phyloP scores from a whole-genome alignment of 2,888 invertebrate genomes.

The Drosophila aldrichi region DNA sequence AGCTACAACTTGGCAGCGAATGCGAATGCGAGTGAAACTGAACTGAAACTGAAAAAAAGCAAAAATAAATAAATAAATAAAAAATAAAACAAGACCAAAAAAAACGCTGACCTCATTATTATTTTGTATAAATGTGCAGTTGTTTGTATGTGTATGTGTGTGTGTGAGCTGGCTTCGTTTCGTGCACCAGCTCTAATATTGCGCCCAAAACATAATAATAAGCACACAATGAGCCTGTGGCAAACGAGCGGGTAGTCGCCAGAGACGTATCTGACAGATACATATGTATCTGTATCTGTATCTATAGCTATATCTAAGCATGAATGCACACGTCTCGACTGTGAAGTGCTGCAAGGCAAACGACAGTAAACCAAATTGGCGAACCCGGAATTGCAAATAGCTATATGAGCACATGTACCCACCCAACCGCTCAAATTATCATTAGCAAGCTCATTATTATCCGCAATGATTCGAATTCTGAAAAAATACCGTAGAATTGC shows the following conservation, averaged over 20 bases:
- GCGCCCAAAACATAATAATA: slow-evolving; percentile 61
- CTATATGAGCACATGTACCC: slow-evolving; percentile 9
- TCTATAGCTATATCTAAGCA: slow-evolving; percentile 30
- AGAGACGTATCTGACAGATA: slow-evolving; percentile 48
- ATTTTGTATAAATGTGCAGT: slow-evolving; percentile 61
- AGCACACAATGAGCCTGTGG: slow-evolving; percentile 41
- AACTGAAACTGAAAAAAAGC: slow-evolving; percentile 52
- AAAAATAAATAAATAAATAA: slow-evolving; percentile 53
- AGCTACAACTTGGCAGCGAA: slow-evolving; percentile 70
- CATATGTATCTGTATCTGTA: slow-evolving; percentile 21
- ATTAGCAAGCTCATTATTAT: background rate
- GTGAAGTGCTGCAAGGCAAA: slow-evolving; percentile 31
- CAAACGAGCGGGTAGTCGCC: background rate
- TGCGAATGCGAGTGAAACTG: slow-evolving; percentile 65
- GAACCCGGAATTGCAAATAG: slow-evolving; percentile 39
- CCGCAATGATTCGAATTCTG: background rate
- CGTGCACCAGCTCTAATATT: slow-evolving; percentile 72
- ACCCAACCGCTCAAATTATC: background rate
- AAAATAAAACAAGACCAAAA: slow-evolving; percentile 38
- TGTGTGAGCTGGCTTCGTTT: slow-evolving; percentile 55
- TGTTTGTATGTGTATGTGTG: slow-evolving; percentile 13
- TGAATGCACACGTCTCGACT: slow-evolving; percentile 21
- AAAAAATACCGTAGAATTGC: background rate
- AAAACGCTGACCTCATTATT: slow-evolving; percentile 78
- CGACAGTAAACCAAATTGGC: slow-evolving; percentile 16